phyloP scores from a whole-genome alignment of 2,797 vertebrate genomes.

The Dromococcyx pavoninus region DNA sequence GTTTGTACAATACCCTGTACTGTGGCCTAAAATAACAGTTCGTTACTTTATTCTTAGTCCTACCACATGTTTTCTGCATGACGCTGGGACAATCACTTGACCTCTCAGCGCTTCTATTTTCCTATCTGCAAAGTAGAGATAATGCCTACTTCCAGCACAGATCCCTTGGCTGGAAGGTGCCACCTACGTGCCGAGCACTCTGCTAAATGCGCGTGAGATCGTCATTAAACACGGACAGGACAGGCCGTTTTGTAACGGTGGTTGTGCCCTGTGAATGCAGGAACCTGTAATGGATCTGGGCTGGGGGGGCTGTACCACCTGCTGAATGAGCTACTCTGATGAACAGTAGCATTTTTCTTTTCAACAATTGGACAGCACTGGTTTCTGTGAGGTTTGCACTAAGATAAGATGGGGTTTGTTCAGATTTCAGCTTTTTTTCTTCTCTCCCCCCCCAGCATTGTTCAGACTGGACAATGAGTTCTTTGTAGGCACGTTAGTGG shows the following conservation, averaged over 20 bases:
- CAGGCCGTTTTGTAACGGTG: neutral
- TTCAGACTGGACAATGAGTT: conserved; percentile 36
- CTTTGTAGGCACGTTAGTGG: neutral
- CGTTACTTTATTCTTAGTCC: conserved; percentile 39
- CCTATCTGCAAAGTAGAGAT: conserved; percentile 48
- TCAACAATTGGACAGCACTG: neutral
- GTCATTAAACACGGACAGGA: neutral
- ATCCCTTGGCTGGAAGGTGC: conserved; percentile 25
- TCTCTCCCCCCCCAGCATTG: neutral
- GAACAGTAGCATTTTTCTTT: conserved; percentile 35
- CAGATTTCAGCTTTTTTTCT: neutral
- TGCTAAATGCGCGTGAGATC: neutral
- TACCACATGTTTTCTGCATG: neutral
- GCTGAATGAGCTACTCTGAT: neutral
- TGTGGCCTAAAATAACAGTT: conserved; percentile 33
- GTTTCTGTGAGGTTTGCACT: conserved; percentile 32
- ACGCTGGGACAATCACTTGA: neutral
- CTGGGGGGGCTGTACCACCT: neutral
- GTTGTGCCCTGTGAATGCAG: conserved; percentile 17
- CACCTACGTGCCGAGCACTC: neutral
- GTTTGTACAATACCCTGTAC: neutral
- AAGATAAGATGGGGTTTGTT: conserved; percentile 64
- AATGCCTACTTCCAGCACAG: conserved; percentile 23
- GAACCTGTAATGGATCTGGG: neutral
- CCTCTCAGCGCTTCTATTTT: neutral